A percentile compares a stretch with the other conserved stretches of the same genome.
phyloP scores from a whole-genome alignment of 1,140 invertebrate genomes.

The Cataglyphis hispanica region DNA sequence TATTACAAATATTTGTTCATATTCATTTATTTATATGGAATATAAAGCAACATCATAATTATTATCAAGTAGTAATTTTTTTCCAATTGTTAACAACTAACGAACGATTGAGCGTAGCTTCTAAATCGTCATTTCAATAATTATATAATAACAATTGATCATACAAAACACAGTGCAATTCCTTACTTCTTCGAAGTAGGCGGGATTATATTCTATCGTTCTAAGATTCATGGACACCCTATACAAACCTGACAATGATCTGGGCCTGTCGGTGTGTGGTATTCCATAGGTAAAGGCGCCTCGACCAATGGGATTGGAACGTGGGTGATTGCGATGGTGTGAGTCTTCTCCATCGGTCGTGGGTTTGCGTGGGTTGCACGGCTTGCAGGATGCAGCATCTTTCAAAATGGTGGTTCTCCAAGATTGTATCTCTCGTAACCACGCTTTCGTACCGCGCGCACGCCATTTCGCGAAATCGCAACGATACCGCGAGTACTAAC shows the following conservation, averaged over 20 bases:
- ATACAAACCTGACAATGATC: conserved; percentile 66
- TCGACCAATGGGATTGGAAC: conserved; percentile 79
- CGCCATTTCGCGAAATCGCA: conserved; percentile 69
- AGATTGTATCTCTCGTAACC: conserved; percentile 39
- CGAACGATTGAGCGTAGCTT: not conserved
- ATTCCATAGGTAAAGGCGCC: conserved; percentile 66
- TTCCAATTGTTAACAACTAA: not conserved
- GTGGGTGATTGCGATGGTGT: conserved; percentile 79
- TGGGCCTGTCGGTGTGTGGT: conserved; percentile 75
- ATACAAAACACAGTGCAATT: not conserved
- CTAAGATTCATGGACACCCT: conserved; percentile 30
- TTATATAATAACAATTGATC: not conserved
- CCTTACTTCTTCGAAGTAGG: not conserved
- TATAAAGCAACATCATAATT: too few species aligned
- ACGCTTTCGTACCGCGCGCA: conserved; percentile 39
- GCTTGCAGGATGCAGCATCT: conserved; percentile 77
- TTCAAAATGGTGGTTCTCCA: conserved; percentile 81
- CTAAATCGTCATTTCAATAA: conserved; percentile 16
- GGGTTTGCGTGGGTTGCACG: conserved; percentile 78
- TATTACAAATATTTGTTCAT: not conserved
- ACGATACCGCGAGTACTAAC: conserved; percentile 13
- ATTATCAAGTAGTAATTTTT: not conserved
- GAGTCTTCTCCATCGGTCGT: conserved; percentile 73
- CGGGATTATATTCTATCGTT: conserved; percentile 28
- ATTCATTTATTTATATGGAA: not conserved